These are phyloP conservation scores for Brotula barbata DNA, from an alignment of 2,797 vertebrate genomes.

Conservation along the genomic window DNA sequence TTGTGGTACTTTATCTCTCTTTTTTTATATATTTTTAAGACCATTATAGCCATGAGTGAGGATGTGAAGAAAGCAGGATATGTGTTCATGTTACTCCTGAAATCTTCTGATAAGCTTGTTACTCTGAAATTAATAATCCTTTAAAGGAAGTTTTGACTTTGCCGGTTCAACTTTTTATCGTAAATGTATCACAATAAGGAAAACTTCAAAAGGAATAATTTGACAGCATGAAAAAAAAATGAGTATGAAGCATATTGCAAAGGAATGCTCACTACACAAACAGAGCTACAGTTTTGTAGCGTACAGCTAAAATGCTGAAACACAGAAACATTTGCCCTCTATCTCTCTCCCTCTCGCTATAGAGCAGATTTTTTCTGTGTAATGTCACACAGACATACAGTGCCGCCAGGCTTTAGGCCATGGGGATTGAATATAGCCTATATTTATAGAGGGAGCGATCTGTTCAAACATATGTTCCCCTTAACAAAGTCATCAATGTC, in stretches of 20 bases:
- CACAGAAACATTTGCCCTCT: slow-evolving; percentile 24
- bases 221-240: too few species aligned
- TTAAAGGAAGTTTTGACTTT: slow-evolving; percentile 18
- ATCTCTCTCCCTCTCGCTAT: slow-evolving; percentile 29
- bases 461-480: slow-evolving; percentile 76
- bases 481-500: slow-evolving; percentile 78
- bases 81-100: too few species aligned
- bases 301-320: slow-evolving; percentile 30
- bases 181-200: slow-evolving; percentile 5
- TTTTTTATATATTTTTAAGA: too few species aligned
- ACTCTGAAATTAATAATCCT: slow-evolving; percentile 13
- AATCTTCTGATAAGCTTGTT: neutral
- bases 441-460: slow-evolving; percentile 73
- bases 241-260: slow-evolving; percentile 2
- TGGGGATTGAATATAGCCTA: slow-evolving; percentile 70
- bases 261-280: slow-evolving; percentile 1
- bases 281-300: slow-evolving; percentile 20
- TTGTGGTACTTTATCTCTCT: slow-evolving; percentile 52
- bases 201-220: slow-evolving; percentile 3
- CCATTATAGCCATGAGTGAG: neutral
- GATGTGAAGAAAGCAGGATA: too few species aligned
- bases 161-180: slow-evolving; percentile 25
- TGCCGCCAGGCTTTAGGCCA: slow-evolving; percentile 61
- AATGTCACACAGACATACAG: slow-evolving; percentile 73
- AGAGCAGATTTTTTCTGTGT: slow-evolving; percentile 30